Conservation (phyloP, 92 coral and sea anemone genomes). For the Phymanthus crucifer region DNA sequence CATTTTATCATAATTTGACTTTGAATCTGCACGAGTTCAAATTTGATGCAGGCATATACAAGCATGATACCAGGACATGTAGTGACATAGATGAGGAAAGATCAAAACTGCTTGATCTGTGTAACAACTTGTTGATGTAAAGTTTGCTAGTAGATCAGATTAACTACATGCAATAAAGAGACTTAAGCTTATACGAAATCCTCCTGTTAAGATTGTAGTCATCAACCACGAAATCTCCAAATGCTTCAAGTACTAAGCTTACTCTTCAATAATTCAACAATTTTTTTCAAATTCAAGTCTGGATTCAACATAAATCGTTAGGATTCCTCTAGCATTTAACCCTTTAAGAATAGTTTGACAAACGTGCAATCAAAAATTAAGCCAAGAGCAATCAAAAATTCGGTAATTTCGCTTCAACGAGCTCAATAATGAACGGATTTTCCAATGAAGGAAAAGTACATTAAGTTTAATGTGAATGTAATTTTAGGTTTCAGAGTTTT, state of each 20-base stretch:
- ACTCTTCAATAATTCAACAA: neutral
- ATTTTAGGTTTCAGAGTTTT: neutral
- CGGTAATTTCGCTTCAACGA: neutral
- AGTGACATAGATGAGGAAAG: too few species aligned
- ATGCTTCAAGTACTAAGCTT: neutral
- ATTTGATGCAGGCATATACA: too few species aligned
- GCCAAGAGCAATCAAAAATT: neutral
- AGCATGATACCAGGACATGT: too few species aligned
- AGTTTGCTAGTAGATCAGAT: too few species aligned
- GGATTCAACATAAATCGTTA: neutral
- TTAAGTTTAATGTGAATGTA: neutral
- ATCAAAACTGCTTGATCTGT: too few species aligned
- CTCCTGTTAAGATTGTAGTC: neutral
- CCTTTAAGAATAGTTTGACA: neutral
- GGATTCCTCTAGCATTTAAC: neutral
- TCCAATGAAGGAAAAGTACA: neutral
- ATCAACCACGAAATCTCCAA: neutral
- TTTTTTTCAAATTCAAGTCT: neutral
- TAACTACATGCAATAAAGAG: too few species aligned
- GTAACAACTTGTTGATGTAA: too few species aligned
- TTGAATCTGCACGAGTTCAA: too few species aligned
- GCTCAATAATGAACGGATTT: neutral
- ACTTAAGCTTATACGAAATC: neutral
- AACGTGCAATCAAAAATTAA: neutral
- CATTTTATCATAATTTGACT: too few species aligned